phyloP scores from a whole-genome alignment of 2,113 vertebrate species.

The Ciconia boyciana region DNA sequence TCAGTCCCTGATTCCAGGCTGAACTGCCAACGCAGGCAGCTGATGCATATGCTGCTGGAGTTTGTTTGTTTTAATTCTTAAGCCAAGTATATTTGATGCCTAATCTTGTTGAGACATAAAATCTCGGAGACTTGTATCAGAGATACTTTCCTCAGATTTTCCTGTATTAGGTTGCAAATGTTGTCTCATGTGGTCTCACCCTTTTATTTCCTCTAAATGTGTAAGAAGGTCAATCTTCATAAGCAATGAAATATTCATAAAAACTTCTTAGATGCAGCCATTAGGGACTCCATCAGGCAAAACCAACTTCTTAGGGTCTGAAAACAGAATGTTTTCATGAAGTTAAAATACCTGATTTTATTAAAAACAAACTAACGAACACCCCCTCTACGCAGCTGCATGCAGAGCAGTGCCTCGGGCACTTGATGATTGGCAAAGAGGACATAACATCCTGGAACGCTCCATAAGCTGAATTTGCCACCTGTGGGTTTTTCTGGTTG shows the following conservation, averaged over 20 bases:
- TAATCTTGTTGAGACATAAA: background rate
- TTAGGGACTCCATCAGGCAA: slow-evolving; percentile 14
- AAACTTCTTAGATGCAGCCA: background rate
- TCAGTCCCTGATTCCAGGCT: background rate
- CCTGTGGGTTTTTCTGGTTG: background rate
- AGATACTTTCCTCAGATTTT: background rate
- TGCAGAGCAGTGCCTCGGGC: background rate
- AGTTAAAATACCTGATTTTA: background rate
- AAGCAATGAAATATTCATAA: slow-evolving; percentile 29
- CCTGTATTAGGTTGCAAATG: background rate
- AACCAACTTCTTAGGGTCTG: background rate
- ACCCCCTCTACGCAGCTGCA: fast-evolving
- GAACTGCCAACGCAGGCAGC: background rate
- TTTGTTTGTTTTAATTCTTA: background rate
- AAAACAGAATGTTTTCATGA: background rate
- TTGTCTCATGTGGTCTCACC: background rate
- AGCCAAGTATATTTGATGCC: background rate
- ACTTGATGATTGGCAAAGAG: background rate
- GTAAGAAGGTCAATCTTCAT: slow-evolving; percentile 9
- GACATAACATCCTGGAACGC: background rate
- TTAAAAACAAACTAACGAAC: background rate
- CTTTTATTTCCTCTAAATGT: slow-evolving; percentile 1
- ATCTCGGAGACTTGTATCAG: background rate
- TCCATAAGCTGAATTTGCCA: background rate
- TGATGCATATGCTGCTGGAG: background rate